Evolutionary conservation across 2,113 vertebrate genomes (phyloP).

Genomic region (Jacana jacana): DNA sequence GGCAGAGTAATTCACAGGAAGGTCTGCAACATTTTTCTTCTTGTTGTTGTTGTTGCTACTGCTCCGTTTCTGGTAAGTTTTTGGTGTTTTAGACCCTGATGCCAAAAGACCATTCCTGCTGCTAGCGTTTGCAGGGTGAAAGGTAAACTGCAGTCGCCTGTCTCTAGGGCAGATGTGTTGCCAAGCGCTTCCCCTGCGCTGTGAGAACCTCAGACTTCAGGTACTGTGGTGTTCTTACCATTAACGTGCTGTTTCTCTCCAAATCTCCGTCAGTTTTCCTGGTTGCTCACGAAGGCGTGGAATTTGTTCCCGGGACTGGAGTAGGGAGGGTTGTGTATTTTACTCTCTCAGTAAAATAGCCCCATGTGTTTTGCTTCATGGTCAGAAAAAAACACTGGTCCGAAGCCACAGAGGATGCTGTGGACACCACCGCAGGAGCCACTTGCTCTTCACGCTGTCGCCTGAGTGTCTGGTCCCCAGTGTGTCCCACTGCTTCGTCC

Average conservation of each 20-base stretch:
- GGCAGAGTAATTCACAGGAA: neutral
- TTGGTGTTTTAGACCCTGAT: neutral
- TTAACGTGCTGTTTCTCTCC: neutral
- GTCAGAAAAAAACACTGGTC: neutral
- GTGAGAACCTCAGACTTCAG: neutral
- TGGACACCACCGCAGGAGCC: too few species aligned
- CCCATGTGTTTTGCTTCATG: neutral
- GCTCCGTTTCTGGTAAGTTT: neutral
- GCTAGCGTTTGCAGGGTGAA: neutral
- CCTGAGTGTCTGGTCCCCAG: fast-evolving
- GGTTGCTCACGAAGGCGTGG: neutral
- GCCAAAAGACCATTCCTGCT: neutral
- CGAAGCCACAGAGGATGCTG: fast-evolving
- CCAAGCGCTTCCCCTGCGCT: neutral
- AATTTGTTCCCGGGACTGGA: neutral
- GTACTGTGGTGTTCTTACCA: neutral
- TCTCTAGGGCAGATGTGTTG: neutral
- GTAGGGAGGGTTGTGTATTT: neutral
- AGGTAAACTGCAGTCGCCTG: neutral
- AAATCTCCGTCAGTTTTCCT: neutral
- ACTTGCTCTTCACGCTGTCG: fast-evolving
- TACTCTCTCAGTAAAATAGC: neutral
- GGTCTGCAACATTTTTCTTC: neutral
- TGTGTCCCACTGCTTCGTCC: neutral
- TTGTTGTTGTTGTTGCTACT: neutral